Base-by-base conservation (phyloP, 2,888 invertebrate genomes). In the Steinernema hermaphroditum region DNA sequence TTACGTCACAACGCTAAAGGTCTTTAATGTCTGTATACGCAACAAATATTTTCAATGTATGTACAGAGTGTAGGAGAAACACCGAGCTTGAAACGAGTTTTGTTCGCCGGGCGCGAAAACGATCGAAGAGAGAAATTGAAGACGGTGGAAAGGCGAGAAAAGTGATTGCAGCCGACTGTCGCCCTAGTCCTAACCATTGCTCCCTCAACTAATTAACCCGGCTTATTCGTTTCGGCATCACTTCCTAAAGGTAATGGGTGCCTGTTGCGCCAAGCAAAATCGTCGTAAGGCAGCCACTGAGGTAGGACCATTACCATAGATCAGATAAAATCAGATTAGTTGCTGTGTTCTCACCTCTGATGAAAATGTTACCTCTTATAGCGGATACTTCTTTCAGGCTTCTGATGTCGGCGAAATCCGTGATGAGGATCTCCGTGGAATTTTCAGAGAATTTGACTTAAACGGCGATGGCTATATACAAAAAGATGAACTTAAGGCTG, bases 391-490 rank as follows among this genome's bases (percentile, higher is more conserved):
- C 22, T 71, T 75, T 44, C 71, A 77, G 77, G 69, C 76, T 57
- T 74, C 69, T 32, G 85, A 85, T 49, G 78, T 77, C 24, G 83
- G 81, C 22, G 85, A 84, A 72, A 85, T 85, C 68, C 76, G 80
- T 8, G 85, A 85, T 69, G 85, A 85, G 46, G 85, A 85, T 71
- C 73, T 85, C 73, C 78, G 80, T 37, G 82, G 81, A 41, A 86
- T 85, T 71, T 85, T 85, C 75, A 75, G 78, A 69, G 85, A 86
- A 70, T 85, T 85, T 70, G 85, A 85, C 71, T 73, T 85, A n/a
- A 85, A 85, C 75, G 85, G 85, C 8, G 85, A 85, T 74, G 85
- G 84, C 57, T 83, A 78, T 74, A 85, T 85, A 34, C 85, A 85
- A 74, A 79, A 83, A 80, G 81, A 85, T 29, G 85, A 85, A 72